phyloP scores from a whole-genome alignment of 2,888 invertebrate genomes.

The Volucella zonaria region DNA sequence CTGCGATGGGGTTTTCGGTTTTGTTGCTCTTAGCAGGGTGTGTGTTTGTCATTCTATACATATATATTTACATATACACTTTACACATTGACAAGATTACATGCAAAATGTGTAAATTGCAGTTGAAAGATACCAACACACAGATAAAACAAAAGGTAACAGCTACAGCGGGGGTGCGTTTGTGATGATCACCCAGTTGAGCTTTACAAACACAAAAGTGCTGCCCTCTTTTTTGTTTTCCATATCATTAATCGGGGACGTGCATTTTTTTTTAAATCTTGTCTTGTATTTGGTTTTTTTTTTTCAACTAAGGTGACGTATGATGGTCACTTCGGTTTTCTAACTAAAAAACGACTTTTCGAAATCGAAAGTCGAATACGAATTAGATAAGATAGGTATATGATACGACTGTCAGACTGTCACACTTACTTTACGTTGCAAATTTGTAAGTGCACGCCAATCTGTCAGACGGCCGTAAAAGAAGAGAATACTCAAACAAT shows the following conservation, averaged over 20 bases:
- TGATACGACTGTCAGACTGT: background rate
- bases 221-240: constrained; percentile 44
- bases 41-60: background rate
- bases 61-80: constrained; percentile 36
- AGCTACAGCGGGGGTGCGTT: constrained; percentile 10
- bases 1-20: constrained; percentile 6
- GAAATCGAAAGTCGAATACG: constrained; percentile 64
- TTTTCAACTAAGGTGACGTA: constrained; percentile 47
- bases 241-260: constrained; percentile 25
- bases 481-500: background rate
- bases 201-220: constrained; percentile 31
- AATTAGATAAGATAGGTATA: constrained; percentile 28
- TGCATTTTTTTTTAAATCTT: background rate
- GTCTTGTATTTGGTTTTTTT: constrained; percentile 5
- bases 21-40: background rate
- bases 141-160: constrained; percentile 8
- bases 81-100: constrained; percentile 5
- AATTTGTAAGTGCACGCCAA: too few species aligned
- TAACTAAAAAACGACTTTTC: constrained; percentile 37
- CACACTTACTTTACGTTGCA: too few species aligned
- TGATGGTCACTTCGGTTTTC: constrained; percentile 14
- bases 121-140: constrained; percentile 47
- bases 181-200: constrained; percentile 26
- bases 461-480: background rate
- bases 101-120: constrained; percentile 31